Evolutionary conservation across 2,888 invertebrate genomes (phyloP).

Genomic region (Xestia c-nigrum): DNA sequence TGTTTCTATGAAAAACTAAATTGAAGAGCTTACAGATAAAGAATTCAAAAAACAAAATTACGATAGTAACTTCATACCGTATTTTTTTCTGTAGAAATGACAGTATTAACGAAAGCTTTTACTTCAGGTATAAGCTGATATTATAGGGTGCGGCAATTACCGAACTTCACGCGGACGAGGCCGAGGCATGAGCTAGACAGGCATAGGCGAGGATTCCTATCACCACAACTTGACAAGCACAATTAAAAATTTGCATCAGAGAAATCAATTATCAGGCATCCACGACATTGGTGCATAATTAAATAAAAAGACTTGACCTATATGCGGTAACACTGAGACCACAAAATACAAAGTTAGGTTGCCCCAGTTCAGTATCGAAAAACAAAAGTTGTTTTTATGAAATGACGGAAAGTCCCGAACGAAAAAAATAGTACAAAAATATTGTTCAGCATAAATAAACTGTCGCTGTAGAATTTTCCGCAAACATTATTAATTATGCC

Average conservation of each 20-base stretch:
- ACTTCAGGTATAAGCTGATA: neutral
- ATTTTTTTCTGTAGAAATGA: neutral
- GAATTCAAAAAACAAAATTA: neutral
- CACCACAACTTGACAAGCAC: neutral
- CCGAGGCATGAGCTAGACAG: no score
- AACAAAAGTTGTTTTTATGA: constrained; percentile 23
- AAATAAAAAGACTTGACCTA: neutral
- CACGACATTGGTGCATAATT: constrained; percentile 22
- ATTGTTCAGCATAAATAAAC: neutral
- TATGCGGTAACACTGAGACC: neutral
- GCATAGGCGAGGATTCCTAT: neutral
- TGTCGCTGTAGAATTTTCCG: neutral
- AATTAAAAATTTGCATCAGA: constrained; percentile 9
- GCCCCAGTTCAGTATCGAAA: neutral
- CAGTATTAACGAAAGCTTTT: neutral
- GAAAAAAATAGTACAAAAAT: neutral
- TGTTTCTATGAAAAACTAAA: neutral
- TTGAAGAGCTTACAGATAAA: neutral
- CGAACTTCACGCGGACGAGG: no score
- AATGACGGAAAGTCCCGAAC: neutral
- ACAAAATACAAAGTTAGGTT: neutral
- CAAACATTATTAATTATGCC: no score
- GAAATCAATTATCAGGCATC: neutral
- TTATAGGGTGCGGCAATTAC: no score
- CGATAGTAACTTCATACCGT: neutral